Evolutionary conservation across 2,888 invertebrate genomes (phyloP), one percentile per base, ranked within the genome.

Genomic region (Mesorhabditis sp.): DNA sequence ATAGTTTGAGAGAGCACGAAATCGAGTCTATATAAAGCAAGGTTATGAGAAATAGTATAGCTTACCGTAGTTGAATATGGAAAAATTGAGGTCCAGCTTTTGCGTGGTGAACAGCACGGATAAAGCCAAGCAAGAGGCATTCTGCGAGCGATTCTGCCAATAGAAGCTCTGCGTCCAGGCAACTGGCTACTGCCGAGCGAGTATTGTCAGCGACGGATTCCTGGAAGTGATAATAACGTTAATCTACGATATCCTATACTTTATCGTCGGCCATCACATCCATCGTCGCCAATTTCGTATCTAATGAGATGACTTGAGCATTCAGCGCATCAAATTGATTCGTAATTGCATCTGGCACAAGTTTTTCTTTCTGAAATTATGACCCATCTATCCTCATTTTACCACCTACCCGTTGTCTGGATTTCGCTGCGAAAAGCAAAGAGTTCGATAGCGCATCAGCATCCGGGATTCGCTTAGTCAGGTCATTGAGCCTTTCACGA

Each of bases 251-350:
- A 42, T 28, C 41, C 13, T 15, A 13, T 4, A 73, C 73, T 64
- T 73, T 70, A 28, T 67, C 75, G 44, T 81, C 82, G 58, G 80
- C 73, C 58, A 83, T 65, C 7, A 77, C 76, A 68, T 83, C 82
- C 50, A 83, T 74, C 0, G 80, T 83, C 10, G 82, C 82, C 64
- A 83, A 79, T 68, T 84, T 84, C 41, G 84, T 81, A 72, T 80
- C 75, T 58, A 85, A 68, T 62, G 79, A 79, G 65, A 83, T 80
- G 43, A 75, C 73, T 73, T 77, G 75, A 45, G 83, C 82, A 62
- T 84, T 82, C 44, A 84, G 65, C 41, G 75, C 74, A 66, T 84
- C 84, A 43, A 82, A 62, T 66, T 83, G 83, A 67, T 78, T 82
- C 62, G 77, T 72, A 64, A 82, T 70, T 43, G 73, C 73, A 63